Conservation (phyloP, 2,888 invertebrate species). For the Cheilosia soror region DNA sequence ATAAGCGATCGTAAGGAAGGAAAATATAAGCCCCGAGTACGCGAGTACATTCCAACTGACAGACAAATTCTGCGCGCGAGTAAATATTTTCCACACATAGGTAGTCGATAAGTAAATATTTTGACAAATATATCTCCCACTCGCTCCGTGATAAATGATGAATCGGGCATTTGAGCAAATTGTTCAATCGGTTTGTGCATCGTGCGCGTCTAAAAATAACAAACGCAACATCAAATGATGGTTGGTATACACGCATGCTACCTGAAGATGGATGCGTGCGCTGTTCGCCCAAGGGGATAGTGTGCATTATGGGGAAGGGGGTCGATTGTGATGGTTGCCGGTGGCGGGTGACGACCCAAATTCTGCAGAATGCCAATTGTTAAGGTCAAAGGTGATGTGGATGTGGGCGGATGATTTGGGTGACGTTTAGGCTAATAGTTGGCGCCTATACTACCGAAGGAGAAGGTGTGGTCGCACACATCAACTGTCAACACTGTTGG, state of each 20-base stretch:
- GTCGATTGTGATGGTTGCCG: background rate
- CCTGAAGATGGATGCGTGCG: constrained; percentile 62
- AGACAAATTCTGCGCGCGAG: constrained; percentile 66
- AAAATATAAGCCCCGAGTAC: constrained; percentile 59
- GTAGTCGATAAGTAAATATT: constrained; percentile 74
- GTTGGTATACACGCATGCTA: constrained; percentile 5
- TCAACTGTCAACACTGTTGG: background rate
- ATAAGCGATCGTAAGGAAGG: constrained; percentile 71
- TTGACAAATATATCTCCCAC: constrained; percentile 75
- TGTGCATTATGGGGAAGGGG: background rate
- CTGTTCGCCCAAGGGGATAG: constrained; percentile 6
- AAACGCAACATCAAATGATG: constrained; percentile 68
- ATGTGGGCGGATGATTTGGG: constrained; percentile 7
- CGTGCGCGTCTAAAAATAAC: constrained; percentile 65
- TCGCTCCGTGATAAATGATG: constrained; percentile 72
- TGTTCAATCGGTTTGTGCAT: constrained; percentile 69
- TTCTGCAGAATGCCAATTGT: constrained; percentile 12
- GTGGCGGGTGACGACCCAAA: constrained; percentile 23
- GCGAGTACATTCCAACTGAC: constrained; percentile 70
- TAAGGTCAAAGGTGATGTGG: constrained; percentile 34
- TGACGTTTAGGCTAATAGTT: constrained; percentile 5
- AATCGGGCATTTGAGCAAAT: constrained; percentile 72
- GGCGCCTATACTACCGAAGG: constrained; percentile 13
- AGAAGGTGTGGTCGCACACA: background rate
- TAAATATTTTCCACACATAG: constrained; percentile 74